Conservation (phyloP, 2,113 vertebrate species). For the Catharus bicknelli region DNA sequence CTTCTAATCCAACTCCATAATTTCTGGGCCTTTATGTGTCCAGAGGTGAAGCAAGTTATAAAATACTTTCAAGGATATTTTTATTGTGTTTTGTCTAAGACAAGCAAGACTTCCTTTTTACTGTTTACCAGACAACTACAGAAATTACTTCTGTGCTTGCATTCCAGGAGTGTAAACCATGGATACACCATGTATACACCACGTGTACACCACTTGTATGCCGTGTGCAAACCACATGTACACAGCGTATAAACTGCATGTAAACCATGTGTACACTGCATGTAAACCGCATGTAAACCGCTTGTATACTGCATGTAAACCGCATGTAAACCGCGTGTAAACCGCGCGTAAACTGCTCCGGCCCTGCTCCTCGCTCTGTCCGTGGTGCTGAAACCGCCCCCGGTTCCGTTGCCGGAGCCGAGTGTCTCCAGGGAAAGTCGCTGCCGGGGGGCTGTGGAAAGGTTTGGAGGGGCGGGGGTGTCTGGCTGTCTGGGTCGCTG, state of each 20-base stretch:
- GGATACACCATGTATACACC: neutral
- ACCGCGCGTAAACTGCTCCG: no score
- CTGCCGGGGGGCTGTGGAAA: rapidly evolving
- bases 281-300: no score
- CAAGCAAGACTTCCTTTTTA: neutral
- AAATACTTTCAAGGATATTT: slow-evolving; percentile 20
- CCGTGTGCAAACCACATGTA: no score
- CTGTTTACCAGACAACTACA: neutral
- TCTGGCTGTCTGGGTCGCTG: rapidly evolving
- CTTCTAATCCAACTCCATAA: neutral
- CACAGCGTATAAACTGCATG: rapidly evolving
- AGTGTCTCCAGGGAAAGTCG: rapidly evolving
- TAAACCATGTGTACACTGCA: no score
- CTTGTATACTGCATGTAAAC: no score
- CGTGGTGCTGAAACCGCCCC: slow-evolving; percentile 50
- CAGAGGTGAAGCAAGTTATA: neutral
- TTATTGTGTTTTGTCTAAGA: neutral
- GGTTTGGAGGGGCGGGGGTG: no score
- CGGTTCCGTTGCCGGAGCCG: neutral
- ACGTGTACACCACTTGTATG: rapidly evolving
- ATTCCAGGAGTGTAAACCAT: rapidly evolving
- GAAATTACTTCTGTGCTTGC: neutral
- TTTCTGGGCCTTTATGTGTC: neutral
- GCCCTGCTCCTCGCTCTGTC: slow-evolving; percentile 3
- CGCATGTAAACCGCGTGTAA: rapidly evolving